Base-by-base conservation (phyloP, 1,140 invertebrate genomes). In the Archivesica marissinica region DNA sequence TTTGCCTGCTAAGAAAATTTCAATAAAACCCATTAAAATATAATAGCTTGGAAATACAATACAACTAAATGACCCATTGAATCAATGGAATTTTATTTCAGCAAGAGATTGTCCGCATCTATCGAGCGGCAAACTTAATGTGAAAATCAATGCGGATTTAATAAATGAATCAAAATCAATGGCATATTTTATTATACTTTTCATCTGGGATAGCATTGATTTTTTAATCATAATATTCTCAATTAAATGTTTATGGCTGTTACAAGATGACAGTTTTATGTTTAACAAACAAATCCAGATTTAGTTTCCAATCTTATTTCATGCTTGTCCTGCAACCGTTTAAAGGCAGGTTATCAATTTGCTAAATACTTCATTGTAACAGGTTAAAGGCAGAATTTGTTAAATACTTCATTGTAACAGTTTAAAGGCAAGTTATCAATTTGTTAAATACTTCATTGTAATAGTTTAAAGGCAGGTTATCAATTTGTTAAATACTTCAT, bases 91-190 rank as follows among this genome's bases (percentile, higher is more conserved):
- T 72, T 83, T 83, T 83, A 81, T 81, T 81, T 81, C 39, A 68
- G 47, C 64, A 81, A 72, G 44, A 72, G 25, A 17, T 56, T 52
- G 17, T 52, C 66, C 39, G 79, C 79, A 70, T 81, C 79, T 38
- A 44, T 61, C 39, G 33, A 59, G 25, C 25, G 64, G 30, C 47
- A 38, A 33, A 54, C 68, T 44, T 83, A 83, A 83, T 83, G 66
- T 75, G 68, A 83, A 83, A 83, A 83, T 83, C 80, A 83, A 83
- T 83, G 25, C 9, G 50, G 80, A 83, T 83, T 83, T 83, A 83
- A 83, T 83, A 83, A 83, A 83, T 64, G 80, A 59, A 83, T 75
- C 64, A 75, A 72, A 83, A 83, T 83, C 80, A 83, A 83, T 83
- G 50, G 11, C 50, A 75, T 83, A 83, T 83, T 79, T 83, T 83